A percentile compares a stretch with the other conserved stretches of the same genome.
These are phyloP conservation scores for Euwallacea fornicatus DNA, from an alignment of 1,140 invertebrate genomes.

Conservation along the genomic window DNA sequence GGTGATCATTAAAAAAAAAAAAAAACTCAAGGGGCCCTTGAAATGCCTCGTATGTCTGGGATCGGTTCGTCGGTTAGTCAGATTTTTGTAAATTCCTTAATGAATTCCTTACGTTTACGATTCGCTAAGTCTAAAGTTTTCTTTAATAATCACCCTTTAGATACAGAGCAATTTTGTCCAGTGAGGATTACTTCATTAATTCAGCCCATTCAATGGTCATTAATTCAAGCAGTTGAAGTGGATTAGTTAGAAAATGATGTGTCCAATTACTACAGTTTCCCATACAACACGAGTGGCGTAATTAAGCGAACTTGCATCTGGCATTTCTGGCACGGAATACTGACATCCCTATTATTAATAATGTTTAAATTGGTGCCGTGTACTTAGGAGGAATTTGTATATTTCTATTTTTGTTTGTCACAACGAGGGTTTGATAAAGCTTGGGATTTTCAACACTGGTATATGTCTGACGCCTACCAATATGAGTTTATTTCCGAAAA, in stretches of 20 bases:
- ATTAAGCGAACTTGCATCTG: constrained; percentile 5
- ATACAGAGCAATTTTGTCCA: no score
- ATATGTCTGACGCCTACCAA: no score
- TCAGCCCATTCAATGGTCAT: background rate
- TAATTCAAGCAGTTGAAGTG: constrained; percentile 11
- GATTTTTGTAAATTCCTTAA: no score
- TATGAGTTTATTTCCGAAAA: no score
- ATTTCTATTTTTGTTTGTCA: background rate
- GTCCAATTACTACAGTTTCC: constrained; percentile 11
- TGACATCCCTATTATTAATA: constrained; percentile 15
- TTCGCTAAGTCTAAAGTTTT: no score
- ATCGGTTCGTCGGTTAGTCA: no score
- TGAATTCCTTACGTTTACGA: no score
- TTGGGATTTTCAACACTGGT: background rate
- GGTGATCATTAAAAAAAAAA: no score
- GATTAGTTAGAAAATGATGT: constrained; percentile 10
- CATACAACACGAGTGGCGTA: constrained; percentile 5
- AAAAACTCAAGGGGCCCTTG: no score
- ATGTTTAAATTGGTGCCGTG: constrained; percentile 8
- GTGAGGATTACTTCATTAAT: background rate
- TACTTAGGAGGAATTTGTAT: background rate
- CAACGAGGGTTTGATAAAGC: background rate
- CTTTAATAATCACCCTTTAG: no score
- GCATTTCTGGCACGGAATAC: constrained; percentile 7
- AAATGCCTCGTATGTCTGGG: no score